Evolutionary conservation across 1,140 invertebrate genomes (phyloP), one percentile per base, ranked within the genome.

Genomic region (Meloidogyne exigua): DNA sequence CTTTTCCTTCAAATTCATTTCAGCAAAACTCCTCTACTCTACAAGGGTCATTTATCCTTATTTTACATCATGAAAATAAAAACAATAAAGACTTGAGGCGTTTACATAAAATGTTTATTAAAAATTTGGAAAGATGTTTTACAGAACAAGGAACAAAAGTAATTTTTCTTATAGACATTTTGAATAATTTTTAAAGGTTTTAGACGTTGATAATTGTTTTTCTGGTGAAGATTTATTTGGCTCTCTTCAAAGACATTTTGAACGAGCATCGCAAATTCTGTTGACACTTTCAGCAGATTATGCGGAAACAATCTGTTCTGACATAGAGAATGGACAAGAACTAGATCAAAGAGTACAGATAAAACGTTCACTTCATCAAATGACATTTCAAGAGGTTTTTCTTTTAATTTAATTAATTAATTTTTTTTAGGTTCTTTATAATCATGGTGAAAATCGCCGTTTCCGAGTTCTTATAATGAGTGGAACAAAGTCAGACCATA

Each of bases 201-300:
- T 76, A 18, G 67, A 72, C n/a, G 36, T 78, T 26, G 67, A 78
- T 39, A 75, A 79, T 25, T 78, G 77, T 25, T 42, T 78, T 32
- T n/a, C 64, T 39, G 77, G 64, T 21, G 26, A 64, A 18, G 67
- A 78, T 68, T 42, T 79, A 44, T 49, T 64, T 28, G 36, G 42
- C 11, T 62, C 76, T 23, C 25, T 78, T 57, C 36, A 63, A 18
- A 32, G 13, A n/a, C 36, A 68, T 39, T 78, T 79, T 57, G 57
- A 79, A 12, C 64, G 42, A 18, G 77, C 76, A 9, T 26, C 21
- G 13, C 64, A 49, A 49, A 63, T 79, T 23, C 26, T 78, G 62
- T 65, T 79, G 44, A 65, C 28, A 25, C 25, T 65, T 25, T 68
- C 25, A 25, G 26, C 13, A 12, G 39, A 64, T 10, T 78, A 78